Percentiles rank a stretch among this genome's conserved stretches.
Conservation (phyloP, 2,888 invertebrate genomes). For the Heliconius hortense region DNA sequence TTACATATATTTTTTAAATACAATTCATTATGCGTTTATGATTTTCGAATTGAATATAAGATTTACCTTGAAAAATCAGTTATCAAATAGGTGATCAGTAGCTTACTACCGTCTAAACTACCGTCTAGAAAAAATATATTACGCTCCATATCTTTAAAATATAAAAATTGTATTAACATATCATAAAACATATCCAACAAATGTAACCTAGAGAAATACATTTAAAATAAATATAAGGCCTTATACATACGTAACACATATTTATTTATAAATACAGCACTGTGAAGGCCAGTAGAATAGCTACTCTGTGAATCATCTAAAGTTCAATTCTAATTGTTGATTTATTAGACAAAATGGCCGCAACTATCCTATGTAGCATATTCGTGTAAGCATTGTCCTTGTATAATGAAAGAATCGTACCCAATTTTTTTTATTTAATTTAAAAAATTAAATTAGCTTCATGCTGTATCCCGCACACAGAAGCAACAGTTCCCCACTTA, state of each 20-base stretch:
- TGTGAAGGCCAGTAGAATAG: conserved; percentile 11
- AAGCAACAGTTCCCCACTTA: too few species aligned
- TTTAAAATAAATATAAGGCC: neutral
- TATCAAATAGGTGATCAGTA: conserved; percentile 1
- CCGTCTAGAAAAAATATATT: neutral
- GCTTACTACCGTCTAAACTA: neutral
- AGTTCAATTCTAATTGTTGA: neutral
- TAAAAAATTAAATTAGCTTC: too few species aligned
- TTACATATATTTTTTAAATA: neutral
- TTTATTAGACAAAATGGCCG: neutral
- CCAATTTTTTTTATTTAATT: too few species aligned
- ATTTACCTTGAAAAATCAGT: conserved; percentile 1
- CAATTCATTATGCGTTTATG: neutral
- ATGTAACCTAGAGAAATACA: neutral
- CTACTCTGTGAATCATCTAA: conserved; percentile 5
- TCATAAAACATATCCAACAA: conserved; percentile 2
- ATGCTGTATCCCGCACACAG: too few species aligned
- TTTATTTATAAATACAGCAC: neutral
- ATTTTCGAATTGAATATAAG: neutral
- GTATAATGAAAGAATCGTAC: neutral
- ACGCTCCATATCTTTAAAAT: neutral
- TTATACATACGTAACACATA: neutral
- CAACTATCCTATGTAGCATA: neutral
- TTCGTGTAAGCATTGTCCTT: neutral
- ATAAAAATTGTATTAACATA: neutral